Conservation (phyloP, 2,888 invertebrate species). For the Xanthorhoe spadicearia region DNA sequence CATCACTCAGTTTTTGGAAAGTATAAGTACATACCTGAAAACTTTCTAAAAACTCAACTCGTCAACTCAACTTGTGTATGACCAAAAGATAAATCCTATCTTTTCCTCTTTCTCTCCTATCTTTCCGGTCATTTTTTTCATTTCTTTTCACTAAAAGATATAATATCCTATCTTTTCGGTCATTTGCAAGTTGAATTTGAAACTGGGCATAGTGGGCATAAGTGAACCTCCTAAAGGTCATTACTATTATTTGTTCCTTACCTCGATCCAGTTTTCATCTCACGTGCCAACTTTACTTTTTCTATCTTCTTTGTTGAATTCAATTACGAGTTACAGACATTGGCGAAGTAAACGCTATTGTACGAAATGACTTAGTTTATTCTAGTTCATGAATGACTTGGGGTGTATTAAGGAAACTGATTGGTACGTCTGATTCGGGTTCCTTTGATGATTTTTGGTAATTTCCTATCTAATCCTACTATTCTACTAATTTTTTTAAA, state of each 20-base stretch:
- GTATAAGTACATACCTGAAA: too few relatives aligned
- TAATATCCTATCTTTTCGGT: too few relatives aligned
- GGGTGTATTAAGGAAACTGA: constrained; percentile 31
- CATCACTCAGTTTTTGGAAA: too few relatives aligned
- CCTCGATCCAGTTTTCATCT: constrained; percentile 65
- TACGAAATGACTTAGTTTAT: constrained; percentile 51
- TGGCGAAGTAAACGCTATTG: constrained; percentile 60
- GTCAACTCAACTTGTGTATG: too few relatives aligned
- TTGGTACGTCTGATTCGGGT: constrained; percentile 21
- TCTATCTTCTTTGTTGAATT: constrained; percentile 77
- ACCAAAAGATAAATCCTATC: too few relatives aligned
- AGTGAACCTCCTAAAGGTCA: not conserved
- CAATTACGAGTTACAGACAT: constrained; percentile 71
- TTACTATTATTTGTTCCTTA: constrained; percentile 3
- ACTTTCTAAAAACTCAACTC: too few relatives aligned
- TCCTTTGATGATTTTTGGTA: not conserved
- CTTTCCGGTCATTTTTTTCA: too few relatives aligned
- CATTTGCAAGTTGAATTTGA: too few relatives aligned
- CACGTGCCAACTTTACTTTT: constrained; percentile 78
- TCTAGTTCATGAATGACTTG: constrained; percentile 47
- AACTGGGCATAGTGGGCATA: too few relatives aligned
- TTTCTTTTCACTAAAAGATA: too few relatives aligned
- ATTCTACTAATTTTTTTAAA: too few relatives aligned
- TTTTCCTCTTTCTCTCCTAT: too few relatives aligned
- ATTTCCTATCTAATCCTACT: constrained; percentile 2